These are phyloP conservation scores for Cranoglanis bouderius DNA, from an alignment of 2,113 vertebrate species.

Conservation along the genomic window DNA sequence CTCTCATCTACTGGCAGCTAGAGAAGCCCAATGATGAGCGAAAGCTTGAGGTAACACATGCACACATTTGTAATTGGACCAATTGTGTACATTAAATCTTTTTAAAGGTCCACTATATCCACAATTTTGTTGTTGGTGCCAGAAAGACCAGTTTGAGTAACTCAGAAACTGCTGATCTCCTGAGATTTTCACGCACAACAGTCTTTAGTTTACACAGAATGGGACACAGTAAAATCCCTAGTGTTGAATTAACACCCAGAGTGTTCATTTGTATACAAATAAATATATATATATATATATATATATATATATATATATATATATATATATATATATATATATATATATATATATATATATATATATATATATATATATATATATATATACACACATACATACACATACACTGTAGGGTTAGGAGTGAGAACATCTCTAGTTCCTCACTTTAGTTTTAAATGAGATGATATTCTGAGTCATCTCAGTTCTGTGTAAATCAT, in stretches of 20 bases:
- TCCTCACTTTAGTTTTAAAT: no score
- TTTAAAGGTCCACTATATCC: not conserved
- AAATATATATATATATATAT: no score
- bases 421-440: not conserved
- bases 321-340: no score
- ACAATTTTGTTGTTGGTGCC: not conserved
- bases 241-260: no score
- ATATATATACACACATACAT: no score
- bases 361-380: no score
- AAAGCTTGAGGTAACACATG: constrained; percentile 83
- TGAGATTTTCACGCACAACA: not conserved
- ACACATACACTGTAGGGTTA: no score
- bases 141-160: not conserved
- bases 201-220: not conserved
- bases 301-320: no score
- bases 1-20: constrained; percentile 91
- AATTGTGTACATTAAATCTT: not conserved
- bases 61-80: not conserved
- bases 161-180: not conserved
- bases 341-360: no score
- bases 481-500: not conserved
- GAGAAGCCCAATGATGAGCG: constrained; percentile 87
- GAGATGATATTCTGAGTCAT: not conserved
- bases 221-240: no score
- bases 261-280: no score